Evolutionary conservation across 2,888 invertebrate genomes (phyloP), one percentile per base, ranked within the genome.

Genomic region (Lasius platythorax): DNA sequence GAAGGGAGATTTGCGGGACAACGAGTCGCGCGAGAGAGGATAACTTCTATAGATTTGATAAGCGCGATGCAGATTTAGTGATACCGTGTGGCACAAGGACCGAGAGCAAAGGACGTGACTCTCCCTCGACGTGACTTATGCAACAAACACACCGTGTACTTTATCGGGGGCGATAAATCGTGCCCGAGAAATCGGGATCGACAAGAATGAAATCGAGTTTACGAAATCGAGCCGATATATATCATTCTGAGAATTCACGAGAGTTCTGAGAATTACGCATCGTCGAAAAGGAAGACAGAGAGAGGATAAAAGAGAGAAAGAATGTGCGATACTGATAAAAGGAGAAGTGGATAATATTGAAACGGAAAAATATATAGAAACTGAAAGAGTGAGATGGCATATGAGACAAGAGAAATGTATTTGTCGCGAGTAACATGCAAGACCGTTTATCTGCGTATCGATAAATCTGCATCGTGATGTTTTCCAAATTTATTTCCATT

Each of bases 261-360:
- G 86, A 81, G 74, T 87, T 87, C 74, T 53, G 50, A n/a, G n/a
- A 63, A 78, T 83, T 82, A 84, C 15, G 9, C 46, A 12, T 28
- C 40, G 63, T 18, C 12, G 46, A 50, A 64, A 18, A 37, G 33
- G n/a, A 40, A 43, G 30, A 43, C 15, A 9, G 30, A 15, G 28
- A 40, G 70, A 23, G 15, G 43, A 74, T 28, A 12, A 67, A 74
- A 6, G 11, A 76, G 8, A 75, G 12, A 50, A 53, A 75, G n/a
- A 15, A 23, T 23, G 30, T n/a, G 8, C 5, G 58, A 23, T 33
- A 64, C 15, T 28, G 53, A 15, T 63, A 53, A 53, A 53, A 37
- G 15, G n/a, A 56, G 23, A 82, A 75, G 53, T 82, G 58, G 46
- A 72, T 61, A 61, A 72, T 61, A 61, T 73, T 73, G 79, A 46